Conservation (phyloP, 64 coral and sea anemone species). For the Hydrozoanthus tunicans region DNA sequence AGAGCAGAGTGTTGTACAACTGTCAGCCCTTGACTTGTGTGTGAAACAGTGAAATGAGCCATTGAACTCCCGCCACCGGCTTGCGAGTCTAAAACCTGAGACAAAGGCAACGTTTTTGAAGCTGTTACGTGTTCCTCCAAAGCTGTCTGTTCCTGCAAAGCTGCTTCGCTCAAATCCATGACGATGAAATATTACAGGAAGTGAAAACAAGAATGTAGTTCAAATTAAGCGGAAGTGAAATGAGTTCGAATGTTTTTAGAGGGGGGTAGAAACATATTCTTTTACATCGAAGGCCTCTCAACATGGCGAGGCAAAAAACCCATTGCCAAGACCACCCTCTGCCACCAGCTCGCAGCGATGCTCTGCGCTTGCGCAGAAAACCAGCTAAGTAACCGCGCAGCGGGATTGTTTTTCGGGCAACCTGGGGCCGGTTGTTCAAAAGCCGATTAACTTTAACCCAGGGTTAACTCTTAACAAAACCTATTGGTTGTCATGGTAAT, state of each 20-base stretch:
- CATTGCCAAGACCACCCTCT: slow-evolving; percentile 78
- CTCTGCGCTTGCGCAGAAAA: background rate
- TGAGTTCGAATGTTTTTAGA: slow-evolving; percentile 74
- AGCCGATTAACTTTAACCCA: too few relatives aligned
- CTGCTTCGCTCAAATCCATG: slow-evolving; percentile 79
- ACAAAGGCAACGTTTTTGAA: slow-evolving; percentile 65
- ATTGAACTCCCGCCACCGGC: slow-evolving; percentile 48
- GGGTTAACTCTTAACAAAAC: too few relatives aligned
- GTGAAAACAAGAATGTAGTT: slow-evolving; percentile 42
- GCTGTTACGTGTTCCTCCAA: slow-evolving; percentile 61
- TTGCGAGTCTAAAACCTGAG: slow-evolving; percentile 80
- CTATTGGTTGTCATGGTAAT: too few relatives aligned
- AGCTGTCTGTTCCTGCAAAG: slow-evolving; percentile 67
- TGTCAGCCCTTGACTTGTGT: slow-evolving; percentile 66
- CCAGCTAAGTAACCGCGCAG: too few relatives aligned
- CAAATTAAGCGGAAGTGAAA: slow-evolving; percentile 85
- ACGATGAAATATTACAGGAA: slow-evolving; percentile 68
- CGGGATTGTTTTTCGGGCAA: too few relatives aligned
- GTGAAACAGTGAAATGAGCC: slow-evolving; percentile 59
- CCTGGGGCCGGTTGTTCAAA: too few relatives aligned
- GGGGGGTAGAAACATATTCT: slow-evolving; percentile 84
- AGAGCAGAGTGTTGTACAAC: slow-evolving; percentile 76
- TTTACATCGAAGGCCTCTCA: slow-evolving; percentile 41
- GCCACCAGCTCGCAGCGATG: too few relatives aligned
- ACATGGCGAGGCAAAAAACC: slow-evolving; percentile 67